These are phyloP conservation scores for Odobenus rosmarus DNA, from an alignment of 2,113 vertebrate species.

Conservation along the genomic window DNA sequence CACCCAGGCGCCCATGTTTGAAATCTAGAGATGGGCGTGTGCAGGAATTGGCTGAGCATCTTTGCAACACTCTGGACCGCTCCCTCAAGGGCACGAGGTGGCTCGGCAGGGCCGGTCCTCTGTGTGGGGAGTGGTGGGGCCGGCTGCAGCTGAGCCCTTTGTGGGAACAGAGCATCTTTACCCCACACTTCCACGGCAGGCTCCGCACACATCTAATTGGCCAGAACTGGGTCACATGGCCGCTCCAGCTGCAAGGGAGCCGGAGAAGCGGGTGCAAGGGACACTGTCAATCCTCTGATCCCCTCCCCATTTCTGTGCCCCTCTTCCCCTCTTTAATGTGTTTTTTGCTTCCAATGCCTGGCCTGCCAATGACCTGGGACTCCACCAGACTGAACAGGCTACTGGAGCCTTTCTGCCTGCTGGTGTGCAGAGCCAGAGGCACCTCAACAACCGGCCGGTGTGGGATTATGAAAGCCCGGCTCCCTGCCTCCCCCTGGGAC, in stretches of 20 bases:
- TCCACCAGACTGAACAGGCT: neutral
- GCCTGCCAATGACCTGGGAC: neutral
- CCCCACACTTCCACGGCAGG: fast-evolving
- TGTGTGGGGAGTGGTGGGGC: neutral
- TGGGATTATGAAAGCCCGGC: neutral
- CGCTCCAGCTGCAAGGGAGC: neutral
- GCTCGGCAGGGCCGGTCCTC: neutral
- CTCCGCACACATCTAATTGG: neutral
- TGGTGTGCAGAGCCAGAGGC: neutral
- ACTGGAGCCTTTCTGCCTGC: neutral
- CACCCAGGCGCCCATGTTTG: neutral
- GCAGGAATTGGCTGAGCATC: neutral
- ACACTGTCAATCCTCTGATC: no score
- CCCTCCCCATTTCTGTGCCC: neutral
- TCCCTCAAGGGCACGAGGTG: neutral
- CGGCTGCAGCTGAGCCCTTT: neutral
- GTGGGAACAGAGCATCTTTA: neutral
- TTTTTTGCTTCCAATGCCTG: neutral
- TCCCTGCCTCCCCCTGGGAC: neutral
- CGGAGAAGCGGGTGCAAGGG: no score
- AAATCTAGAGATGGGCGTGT: neutral
- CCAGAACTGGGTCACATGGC: neutral
- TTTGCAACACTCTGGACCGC: neutral
- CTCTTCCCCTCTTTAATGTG: neutral
- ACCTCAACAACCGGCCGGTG: fast-evolving